Percentiles rank a stretch among this genome's conserved stretches.
Evolutionary conservation across 2,888 invertebrate species (phyloP).

Genomic region (Xanthorhoe designata): DNA sequence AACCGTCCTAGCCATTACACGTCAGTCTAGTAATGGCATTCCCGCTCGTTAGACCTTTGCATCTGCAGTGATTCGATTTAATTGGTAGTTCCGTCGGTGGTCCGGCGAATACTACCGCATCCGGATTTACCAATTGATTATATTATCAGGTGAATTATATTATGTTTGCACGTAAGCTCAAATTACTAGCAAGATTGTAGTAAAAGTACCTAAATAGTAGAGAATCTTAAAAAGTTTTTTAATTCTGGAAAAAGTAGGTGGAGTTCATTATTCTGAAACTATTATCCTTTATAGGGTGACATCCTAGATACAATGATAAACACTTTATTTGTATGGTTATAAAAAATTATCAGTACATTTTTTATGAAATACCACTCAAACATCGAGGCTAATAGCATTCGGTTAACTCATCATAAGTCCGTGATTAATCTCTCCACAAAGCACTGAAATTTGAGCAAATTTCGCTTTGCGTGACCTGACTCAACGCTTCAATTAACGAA

Average conservation of each 20-base stretch:
- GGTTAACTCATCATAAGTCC: constrained; percentile 15
- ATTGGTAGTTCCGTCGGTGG: constrained; percentile 28
- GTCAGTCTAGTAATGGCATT: constrained; percentile 30
- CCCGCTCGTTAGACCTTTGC: constrained; percentile 30
- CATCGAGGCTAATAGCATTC: background rate
- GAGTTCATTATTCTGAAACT: no score
- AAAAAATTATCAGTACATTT: no score
- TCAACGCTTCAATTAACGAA: constrained; percentile 75
- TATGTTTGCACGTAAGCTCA: background rate
- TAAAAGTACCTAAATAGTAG: background rate
- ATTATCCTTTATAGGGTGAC: no score
- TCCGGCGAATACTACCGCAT: constrained; percentile 16
- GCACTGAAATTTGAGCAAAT: constrained; percentile 60
- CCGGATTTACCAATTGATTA: constrained; percentile 2
- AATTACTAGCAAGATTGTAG: background rate
- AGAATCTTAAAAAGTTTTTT: no score
- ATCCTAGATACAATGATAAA: no score
- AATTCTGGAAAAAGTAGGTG: no score
- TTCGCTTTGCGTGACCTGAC: constrained; percentile 64
- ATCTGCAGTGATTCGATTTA: constrained; percentile 35
- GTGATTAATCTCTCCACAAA: constrained; percentile 26
- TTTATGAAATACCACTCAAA: no score
- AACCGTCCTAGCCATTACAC: constrained; percentile 4
- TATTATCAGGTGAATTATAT: background rate
- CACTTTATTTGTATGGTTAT: no score